Evolutionary conservation across 1,140 invertebrate genomes (phyloP).

Genomic region (Chelonus insularis): DNA sequence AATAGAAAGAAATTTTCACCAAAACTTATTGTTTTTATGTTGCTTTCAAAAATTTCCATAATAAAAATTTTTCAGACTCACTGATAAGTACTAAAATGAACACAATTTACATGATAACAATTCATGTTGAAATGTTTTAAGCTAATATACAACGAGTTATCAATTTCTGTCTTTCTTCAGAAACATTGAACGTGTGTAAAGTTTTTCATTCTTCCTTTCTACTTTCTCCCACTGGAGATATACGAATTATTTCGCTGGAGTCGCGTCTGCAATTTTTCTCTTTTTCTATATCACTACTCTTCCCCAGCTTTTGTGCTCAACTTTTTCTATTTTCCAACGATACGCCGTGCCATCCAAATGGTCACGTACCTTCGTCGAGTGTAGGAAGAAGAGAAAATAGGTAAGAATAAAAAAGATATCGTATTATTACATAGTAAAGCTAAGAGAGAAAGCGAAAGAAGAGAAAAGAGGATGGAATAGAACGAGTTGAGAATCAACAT

Average conservation of each 20-base stretch:
- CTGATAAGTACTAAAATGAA: no score
- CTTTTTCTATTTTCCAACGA: not conserved
- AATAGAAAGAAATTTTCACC: no score
- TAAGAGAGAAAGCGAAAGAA: not conserved
- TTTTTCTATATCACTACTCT: not conserved
- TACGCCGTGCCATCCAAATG: no score
- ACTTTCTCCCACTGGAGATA: not conserved
- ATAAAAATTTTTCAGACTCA: no score
- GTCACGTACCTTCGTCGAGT: no score
- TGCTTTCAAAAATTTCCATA: no score
- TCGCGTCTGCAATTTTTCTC: conserved; percentile 15
- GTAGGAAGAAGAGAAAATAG: no score
- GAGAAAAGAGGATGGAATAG: not conserved
- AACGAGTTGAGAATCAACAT: not conserved
- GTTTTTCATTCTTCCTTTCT: not conserved
- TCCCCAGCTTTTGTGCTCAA: not conserved
- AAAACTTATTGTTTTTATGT: no score
- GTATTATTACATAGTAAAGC: no score
- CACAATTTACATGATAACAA: no score
- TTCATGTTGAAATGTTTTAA: no score
- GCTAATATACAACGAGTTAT: not conserved
- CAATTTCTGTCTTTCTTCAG: not conserved
- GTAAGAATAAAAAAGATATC: no score
- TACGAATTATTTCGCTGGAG: conserved; percentile 4
- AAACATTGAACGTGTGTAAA: conserved; percentile 1